Evolutionary conservation across 2,113 vertebrate genomes (phyloP), one percentile per base, ranked within the genome.

Genomic region (Scalopus aquaticus): DNA sequence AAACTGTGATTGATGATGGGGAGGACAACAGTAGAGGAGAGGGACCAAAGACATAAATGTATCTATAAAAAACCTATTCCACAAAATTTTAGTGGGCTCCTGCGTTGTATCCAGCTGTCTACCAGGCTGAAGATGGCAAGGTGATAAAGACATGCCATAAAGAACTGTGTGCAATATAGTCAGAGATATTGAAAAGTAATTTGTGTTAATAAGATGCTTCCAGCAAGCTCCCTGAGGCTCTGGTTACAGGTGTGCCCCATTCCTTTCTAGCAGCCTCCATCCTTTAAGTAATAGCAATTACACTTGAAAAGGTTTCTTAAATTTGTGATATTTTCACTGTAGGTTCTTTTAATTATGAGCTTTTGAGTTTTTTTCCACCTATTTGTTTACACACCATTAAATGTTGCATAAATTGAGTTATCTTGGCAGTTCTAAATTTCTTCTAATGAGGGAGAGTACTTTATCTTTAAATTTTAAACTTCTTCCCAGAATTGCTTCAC

Each of bases 371-470:
- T 76, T 82, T 67, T 22, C 54, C 54, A 54, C 54, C 64, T 49
- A 73, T 74, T 90, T 91, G 44, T 95, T 93, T 91, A 72, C 3
- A 89, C n/a, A 62, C 8, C 58, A 56, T 92, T 83, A 73, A 72
- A n/a, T 81, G 32, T 77, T 90, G 64, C 32, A 58, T 30, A 91
- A 92, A 90, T 19, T 56, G 46, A 81, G 30, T 17, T n/a, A 81
- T 54, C 49, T 0, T 28, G 65, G 35, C 39, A 87, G 88, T 77
- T 16, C 56, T 79, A 69, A 94, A 64, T 91, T 76, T 92, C 60
- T 39, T 69, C 60, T 62, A 28, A 46, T 9, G 44, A n/a, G 28
- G n/a, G n/a, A 84, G 60, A 84, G 20, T 51, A 69, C 46, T 81
- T 0, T 35, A 28, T 82, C 28, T 85, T 86, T 30, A 64, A 65